phyloP scores from a whole-genome alignment of 2,113 vertebrate species.

The Pollachius pollachius region DNA sequence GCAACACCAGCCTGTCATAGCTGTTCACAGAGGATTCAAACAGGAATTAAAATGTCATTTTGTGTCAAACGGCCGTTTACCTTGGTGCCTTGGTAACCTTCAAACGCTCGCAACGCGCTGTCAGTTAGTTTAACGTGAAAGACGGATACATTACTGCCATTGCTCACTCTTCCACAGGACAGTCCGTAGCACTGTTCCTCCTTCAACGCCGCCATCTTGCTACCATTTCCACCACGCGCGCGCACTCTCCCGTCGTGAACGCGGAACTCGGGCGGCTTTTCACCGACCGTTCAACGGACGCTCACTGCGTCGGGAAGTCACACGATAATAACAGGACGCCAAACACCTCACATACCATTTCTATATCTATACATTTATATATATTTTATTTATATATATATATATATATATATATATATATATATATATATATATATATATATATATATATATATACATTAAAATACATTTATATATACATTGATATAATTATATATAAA shows the following conservation, averaged over 20 bases:
- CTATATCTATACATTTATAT: not conserved
- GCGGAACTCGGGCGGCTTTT: constrained; percentile 56
- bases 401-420: not conserved
- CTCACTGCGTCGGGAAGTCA: constrained; percentile 17
- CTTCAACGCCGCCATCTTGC: constrained; percentile 98
- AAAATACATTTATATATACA: too few relatives aligned
- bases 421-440: not conserved
- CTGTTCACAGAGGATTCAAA: constrained; percentile 30
- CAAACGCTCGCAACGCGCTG: constrained; percentile 88
- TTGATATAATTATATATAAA: too few relatives aligned
- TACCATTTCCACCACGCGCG: constrained; percentile 82
- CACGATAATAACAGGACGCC: not conserved
- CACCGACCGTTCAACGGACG: constrained; percentile 77
- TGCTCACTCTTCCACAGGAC: constrained; percentile 93
- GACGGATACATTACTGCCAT: constrained; percentile 87
- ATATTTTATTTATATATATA: not conserved
- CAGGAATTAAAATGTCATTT: constrained; percentile 17
- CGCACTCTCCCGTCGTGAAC: constrained; percentile 63
- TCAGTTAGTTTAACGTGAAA: constrained; percentile 96
- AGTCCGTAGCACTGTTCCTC: constrained; percentile 92
- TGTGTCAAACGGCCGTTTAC: constrained; percentile 62
- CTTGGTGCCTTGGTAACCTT: constrained; percentile 86
- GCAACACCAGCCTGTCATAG: constrained; percentile 52
- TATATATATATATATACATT: not conserved
- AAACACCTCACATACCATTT: not conserved